These are phyloP conservation scores for Harlomillsia oculata DNA, from an alignment of 1,140 invertebrate genomes.

Conservation along the genomic window DNA sequence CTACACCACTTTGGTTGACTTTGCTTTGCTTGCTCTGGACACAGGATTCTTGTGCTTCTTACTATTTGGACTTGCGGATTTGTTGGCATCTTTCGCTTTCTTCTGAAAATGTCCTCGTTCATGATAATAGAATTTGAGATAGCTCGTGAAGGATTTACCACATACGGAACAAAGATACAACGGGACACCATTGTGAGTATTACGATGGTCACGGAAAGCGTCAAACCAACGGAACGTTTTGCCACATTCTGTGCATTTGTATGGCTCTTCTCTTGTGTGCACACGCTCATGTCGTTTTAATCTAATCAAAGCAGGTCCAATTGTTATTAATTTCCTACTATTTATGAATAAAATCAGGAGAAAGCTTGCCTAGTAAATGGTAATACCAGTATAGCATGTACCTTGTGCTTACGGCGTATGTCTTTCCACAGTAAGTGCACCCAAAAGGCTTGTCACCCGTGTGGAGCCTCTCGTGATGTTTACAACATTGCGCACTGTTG, in stretches of 20 bases:
- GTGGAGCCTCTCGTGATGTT: constrained; percentile 20
- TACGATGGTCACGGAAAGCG: constrained; percentile 24
- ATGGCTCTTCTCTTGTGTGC: constrained; percentile 48
- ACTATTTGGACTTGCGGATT: background rate
- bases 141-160: constrained; percentile 21
- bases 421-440: constrained; percentile 20
- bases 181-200: constrained; percentile 23
- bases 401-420: constrained; percentile 24
- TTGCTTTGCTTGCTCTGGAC: no score
- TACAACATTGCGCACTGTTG: constrained; percentile 25
- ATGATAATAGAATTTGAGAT: constrained; percentile 27
- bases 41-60: no score
- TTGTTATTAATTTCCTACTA: no score
- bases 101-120: constrained; percentile 22
- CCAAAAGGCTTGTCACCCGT: constrained; percentile 20
- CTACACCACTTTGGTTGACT: no score
- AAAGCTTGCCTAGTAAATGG: background rate
- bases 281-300: constrained; percentile 22
- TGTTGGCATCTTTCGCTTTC: constrained; percentile 7
- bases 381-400: background rate
- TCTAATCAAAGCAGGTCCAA: no score
- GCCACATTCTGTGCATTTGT: constrained; percentile 49
- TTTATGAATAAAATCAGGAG: no score
- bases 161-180: constrained; percentile 22
- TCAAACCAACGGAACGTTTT: constrained; percentile 50